Base-by-base conservation (phyloP, 2,113 vertebrate genomes). In the Osmerus eperlanus region DNA sequence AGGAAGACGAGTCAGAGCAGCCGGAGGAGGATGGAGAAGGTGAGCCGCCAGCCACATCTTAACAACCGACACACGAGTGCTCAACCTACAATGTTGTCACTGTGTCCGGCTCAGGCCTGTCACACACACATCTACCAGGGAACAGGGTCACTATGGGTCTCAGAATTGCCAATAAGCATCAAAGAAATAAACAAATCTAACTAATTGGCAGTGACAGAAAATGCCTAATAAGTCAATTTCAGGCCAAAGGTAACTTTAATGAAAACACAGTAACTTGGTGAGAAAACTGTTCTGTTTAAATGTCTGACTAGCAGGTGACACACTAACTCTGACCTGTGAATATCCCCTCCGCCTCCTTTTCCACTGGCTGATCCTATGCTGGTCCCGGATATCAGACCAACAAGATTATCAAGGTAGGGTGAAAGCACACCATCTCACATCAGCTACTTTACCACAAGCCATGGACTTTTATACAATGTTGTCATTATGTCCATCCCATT, bases 351-450 rank as follows among this genome's bases (percentile, higher is more conserved):
- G 8, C 75, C 58, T 28, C 65, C 70, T 36, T 23, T 67, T 67
- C 66, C 36, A 76, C 75, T 78, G 75, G 74, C 71, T 81, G 74
- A 76, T 29, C 7, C 32, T 66, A 28, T 78, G 18, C 71, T 81
- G 76, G 28, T 56, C 23, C 0, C 61, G 67, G 6, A 59, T 47
- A 69, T 77, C 81, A 89, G 90, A 89, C 53, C 80, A 83, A n/a
- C 83, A 85, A n/a, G 89, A 90, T 4, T 89, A 89, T 66, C 81
- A 81, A 65, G 88, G 91, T 87, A 82, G 16, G 72, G 16, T 14
- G 51, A 77, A 19, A 23, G 3, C 53, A 73, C 19, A 29, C 25
- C 58, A 29, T 56, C 58, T 13, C 59, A 72, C 13, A 18, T 55
- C 9, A 14, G 0, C 0, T 55, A 3, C 13, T 13, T 55, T 8